Conservation (phyloP, 1,140 invertebrate species). For the Drosophila subobscura region DNA sequence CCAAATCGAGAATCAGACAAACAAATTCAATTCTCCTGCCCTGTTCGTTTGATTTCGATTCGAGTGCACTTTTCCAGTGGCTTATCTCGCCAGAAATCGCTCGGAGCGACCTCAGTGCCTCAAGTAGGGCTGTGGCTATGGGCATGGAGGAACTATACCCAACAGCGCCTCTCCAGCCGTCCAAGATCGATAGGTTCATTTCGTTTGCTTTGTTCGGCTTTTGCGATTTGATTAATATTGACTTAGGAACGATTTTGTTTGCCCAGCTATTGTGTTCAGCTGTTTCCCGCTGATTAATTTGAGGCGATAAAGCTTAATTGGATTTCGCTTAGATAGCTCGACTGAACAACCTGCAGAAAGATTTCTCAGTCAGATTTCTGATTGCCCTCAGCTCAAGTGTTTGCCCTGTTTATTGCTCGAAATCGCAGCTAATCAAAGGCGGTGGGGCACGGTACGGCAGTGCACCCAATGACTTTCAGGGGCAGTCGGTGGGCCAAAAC, state of each 20-base stretch:
- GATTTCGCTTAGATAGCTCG: conserved; percentile 75
- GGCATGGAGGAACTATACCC: too few relatives aligned
- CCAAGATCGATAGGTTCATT: conserved; percentile 61
- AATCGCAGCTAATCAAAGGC: conserved; percentile 68
- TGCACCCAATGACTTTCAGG: neutral
- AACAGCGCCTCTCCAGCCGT: neutral
- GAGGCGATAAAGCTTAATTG: conserved; percentile 80
- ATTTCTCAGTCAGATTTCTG: conserved; percentile 18
- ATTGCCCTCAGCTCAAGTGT: conserved; percentile 34
- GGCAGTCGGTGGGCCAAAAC: too few relatives aligned
- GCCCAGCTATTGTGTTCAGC: conserved; percentile 72
- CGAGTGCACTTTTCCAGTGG: conserved; percentile 20
- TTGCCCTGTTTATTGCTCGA: conserved; percentile 33
- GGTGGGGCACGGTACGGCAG: conserved; percentile 13
- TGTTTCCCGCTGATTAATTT: conserved; percentile 77
- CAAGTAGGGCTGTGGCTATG: conserved; percentile 5
- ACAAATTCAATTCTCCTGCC: conserved; percentile 29
- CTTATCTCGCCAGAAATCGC: conserved; percentile 36
- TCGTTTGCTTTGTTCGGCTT: conserved; percentile 15
- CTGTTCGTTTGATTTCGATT: conserved; percentile 35
- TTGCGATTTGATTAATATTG: conserved; percentile 80
- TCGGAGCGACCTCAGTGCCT: conserved; percentile 19
- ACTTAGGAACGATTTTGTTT: conserved; percentile 73
- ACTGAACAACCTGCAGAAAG: conserved; percentile 32
- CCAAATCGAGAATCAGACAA: conserved; percentile 50